Evolutionary conservation across 2,888 invertebrate species (phyloP), one percentile per base, ranked within the genome.

Genomic region (Pegoplata infirma): DNA sequence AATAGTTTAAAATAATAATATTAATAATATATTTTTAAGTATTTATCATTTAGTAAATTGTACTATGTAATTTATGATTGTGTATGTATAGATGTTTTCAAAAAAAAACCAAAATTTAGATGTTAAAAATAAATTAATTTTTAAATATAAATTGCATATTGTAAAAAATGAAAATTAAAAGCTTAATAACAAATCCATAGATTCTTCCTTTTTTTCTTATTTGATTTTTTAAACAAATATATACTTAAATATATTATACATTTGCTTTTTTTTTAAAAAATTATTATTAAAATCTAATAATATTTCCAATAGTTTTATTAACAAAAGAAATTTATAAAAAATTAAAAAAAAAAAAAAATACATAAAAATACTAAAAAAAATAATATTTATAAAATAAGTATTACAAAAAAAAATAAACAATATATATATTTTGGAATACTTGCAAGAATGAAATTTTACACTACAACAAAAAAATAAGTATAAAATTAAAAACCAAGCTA

Each of bases 21-120:
- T n/a, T n/a, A n/a, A n/a, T n/a, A 19, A 23, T 8, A 21, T 58
- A 40, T 7, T 44, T 21, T 86, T 86, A 86, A 85, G 85, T n/a
- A 84, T 82, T 81, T 76, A 80, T 74, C 8, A 80, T 75, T 80
- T 78, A 76, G 64, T 47, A 17, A 68, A 61, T 59, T 76, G 63
- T 64, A 81, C 19, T 68, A 6, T 73, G 63, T 64, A 68, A 73
- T 72, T 67, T 63, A 67, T 49, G 55, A 53, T 16, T 51, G 49
- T 71, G 16, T 72, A 71, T 51, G 36, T 55, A 63, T 77, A 77
- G 55, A 72, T 77, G 72, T 67, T 56, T 67, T 49, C 25, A 72
- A 55, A 63, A 58, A 59, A 53, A 36, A 36, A 14, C n/a, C n/a
- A n/a, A 69, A 46, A 58, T 10, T 16, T 25, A 55, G n/a, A 53